Evolutionary conservation across 2,113 vertebrate genomes (phyloP).

Genomic region (Pelmatolapia mariae): DNA sequence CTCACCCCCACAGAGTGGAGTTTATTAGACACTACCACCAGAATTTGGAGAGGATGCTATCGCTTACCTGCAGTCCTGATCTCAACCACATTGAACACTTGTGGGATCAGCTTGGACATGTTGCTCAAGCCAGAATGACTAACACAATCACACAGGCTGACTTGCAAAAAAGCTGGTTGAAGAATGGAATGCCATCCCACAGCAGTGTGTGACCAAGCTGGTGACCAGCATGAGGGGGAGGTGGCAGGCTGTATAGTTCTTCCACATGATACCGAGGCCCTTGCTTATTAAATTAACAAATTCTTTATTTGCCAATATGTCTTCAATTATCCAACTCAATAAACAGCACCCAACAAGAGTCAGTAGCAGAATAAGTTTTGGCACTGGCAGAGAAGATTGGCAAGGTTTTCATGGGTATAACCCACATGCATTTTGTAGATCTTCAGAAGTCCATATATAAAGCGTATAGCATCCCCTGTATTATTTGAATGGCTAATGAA

Average conservation of each 20-base stretch:
- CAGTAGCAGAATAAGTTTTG: not conserved
- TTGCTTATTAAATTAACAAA: not conserved
- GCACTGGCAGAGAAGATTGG: not conserved
- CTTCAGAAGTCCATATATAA: not conserved
- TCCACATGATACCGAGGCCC: not conserved
- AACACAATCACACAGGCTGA: not conserved
- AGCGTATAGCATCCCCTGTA: not conserved
- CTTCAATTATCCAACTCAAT: not conserved
- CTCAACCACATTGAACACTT: not conserved
- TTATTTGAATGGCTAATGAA: not conserved
- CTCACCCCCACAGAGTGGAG: not conserved
- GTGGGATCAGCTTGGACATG: not conserved
- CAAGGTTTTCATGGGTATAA: not conserved
- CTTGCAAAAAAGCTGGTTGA: not conserved
- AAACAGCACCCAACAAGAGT: not conserved
- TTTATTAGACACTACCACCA: not conserved
- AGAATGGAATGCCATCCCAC: not conserved
- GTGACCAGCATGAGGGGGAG: not conserved
- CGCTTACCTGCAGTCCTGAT: not conserved
- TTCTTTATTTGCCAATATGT: not conserved
- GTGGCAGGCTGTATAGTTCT: not conserved
- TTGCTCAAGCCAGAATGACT: not conserved
- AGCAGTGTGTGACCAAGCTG: not conserved
- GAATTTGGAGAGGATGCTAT: not conserved
- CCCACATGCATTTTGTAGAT: not conserved